Percentiles rank a stretch among this genome's conserved stretches.
phyloP scores from a whole-genome alignment of 1,140 invertebrate genomes.

The Listronotus bonariensis region DNA sequence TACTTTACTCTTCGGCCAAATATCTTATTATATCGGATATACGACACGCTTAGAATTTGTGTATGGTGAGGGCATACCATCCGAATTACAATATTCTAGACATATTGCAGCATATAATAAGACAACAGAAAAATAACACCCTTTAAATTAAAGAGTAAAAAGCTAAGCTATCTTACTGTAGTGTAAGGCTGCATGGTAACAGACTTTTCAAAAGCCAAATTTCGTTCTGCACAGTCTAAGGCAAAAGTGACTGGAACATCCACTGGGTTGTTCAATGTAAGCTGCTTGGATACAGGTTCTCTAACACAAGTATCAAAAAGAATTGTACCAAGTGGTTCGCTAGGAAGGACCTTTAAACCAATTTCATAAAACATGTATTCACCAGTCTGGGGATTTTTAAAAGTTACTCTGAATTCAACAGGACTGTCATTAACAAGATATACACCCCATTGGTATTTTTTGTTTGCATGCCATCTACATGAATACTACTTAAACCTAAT shows the following conservation, averaged over 20 bases:
- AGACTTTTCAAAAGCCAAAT: slow-evolving; percentile 26
- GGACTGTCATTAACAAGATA: slow-evolving; percentile 41
- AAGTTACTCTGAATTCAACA: slow-evolving; percentile 42
- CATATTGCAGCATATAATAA: too few relatives aligned
- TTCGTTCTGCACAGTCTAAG: slow-evolving; percentile 23
- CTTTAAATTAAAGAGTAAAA: too few relatives aligned
- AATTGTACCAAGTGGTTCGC: slow-evolving; percentile 32
- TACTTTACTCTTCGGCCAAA: too few relatives aligned
- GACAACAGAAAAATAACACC: too few relatives aligned
- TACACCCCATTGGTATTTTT: slow-evolving; percentile 43
- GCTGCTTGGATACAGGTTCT: slow-evolving; percentile 20
- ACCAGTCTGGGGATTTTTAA: slow-evolving; percentile 38
- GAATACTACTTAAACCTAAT: slow-evolving; percentile 33
- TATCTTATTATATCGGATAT: too few relatives aligned
- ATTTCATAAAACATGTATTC: slow-evolving; percentile 45
- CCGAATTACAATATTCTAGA: too few relatives aligned
- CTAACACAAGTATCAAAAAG: slow-evolving; percentile 32
- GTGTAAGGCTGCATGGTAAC: slow-evolving; percentile 37
- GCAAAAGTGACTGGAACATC: slow-evolving; percentile 36
- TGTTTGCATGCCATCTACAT: slow-evolving; percentile 31
- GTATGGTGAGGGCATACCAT: too few relatives aligned
- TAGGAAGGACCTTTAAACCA: slow-evolving; percentile 34
- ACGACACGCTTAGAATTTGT: too few relatives aligned
- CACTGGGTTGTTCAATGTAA: slow-evolving; percentile 44
- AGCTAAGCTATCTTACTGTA: slow-evolving; percentile 32